Base-by-base conservation (phyloP, 2,113 vertebrate genomes). In the Aptenodytes forsteri region DNA sequence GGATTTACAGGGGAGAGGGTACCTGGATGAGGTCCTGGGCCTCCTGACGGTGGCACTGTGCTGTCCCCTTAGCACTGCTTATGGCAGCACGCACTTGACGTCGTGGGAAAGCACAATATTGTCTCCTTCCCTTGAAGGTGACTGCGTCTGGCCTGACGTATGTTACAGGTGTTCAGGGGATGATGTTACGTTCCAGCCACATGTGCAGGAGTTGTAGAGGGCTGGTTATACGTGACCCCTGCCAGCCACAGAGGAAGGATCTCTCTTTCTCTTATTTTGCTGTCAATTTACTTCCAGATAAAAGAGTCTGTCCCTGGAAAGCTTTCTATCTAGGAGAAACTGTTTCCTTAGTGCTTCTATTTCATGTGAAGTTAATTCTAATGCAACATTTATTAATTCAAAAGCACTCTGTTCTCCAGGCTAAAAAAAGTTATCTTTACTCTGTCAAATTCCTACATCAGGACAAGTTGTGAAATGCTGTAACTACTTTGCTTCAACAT, bases 361-460 rank as follows among this genome's bases (percentile, higher is more conserved):
- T 96, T 97, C 77, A 90, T 96, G 83, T 91, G 71, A 90, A 94
- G 65, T 97, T 97, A 94, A 95, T 97, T 96, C 50, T 93, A 92
- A 92, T 96, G 65, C 46, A 97, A 87, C 55, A 88, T 95, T 92
- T 97, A 97, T 97, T 97, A 97, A 92, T 95, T 95, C 78, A 81
- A 96, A 97, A 84, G 78, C 80, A 90, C 80, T 88, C 73, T 79
- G 27, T 94, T 96, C 85, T 96, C 32, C 52, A 67, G 91, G 91
- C 90, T 95, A 91, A 96, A 84, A 69, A 78, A 73, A 49, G 42
- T 10, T 52, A 62, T 83, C 90, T 96, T 95, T 97, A 30, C 62
- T 92, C 90, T 96, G 95, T 96, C 94, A 93, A 71, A 67, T 93
- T 95, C 75, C 44, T 87, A 32, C 44, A 72, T 75, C 36, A 71